Evolutionary conservation across 1,140 invertebrate genomes (phyloP).

Genomic region (Danaus plexippus): DNA sequence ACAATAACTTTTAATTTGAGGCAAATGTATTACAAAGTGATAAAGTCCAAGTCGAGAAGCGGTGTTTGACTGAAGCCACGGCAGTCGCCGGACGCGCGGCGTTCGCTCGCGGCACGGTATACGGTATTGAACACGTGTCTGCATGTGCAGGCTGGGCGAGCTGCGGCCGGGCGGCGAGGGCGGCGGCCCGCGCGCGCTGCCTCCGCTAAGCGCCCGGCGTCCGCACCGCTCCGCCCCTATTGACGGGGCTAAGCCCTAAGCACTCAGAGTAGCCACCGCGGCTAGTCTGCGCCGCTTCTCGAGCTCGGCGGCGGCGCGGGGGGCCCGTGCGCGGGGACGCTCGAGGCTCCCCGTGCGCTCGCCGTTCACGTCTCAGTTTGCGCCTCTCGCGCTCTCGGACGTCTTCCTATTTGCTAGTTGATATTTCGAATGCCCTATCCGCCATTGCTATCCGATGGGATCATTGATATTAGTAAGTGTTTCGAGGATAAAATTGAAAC

Average conservation of each 20-base stretch:
- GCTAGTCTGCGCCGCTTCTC: constrained; percentile 64
- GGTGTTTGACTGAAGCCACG: constrained; percentile 49
- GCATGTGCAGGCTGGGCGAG: constrained; percentile 64
- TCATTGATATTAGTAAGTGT: constrained; percentile 56
- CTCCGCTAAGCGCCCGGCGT: constrained; percentile 26
- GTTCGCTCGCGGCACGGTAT: constrained; percentile 6
- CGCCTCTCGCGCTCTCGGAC: constrained; percentile 30
- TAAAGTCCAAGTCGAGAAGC: constrained; percentile 41
- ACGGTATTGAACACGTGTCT: constrained; percentile 44
- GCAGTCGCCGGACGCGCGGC: constrained; percentile 16
- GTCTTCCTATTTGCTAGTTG: constrained; percentile 26
- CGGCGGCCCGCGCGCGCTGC: constrained; percentile 39
- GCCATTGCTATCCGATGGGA: constrained; percentile 36
- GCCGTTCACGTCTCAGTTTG: constrained; percentile 36
- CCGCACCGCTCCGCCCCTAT: constrained; percentile 46
- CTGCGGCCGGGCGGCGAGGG: constrained; percentile 48
- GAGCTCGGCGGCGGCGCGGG: constrained; percentile 38
- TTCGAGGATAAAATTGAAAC: constrained; percentile 20
- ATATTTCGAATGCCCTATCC: constrained; percentile 37
- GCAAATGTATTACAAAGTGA: no score
- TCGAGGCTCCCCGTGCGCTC: constrained; percentile 31
- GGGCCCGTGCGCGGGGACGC: constrained; percentile 31
- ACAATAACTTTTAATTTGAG: background rate
- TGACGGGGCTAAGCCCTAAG: constrained; percentile 53
- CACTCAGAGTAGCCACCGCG: constrained; percentile 49